Percentiles rank a stretch among this genome's conserved stretches.
Conservation (phyloP, 2,888 invertebrate species). For the Ecdyonurus torrentis region DNA sequence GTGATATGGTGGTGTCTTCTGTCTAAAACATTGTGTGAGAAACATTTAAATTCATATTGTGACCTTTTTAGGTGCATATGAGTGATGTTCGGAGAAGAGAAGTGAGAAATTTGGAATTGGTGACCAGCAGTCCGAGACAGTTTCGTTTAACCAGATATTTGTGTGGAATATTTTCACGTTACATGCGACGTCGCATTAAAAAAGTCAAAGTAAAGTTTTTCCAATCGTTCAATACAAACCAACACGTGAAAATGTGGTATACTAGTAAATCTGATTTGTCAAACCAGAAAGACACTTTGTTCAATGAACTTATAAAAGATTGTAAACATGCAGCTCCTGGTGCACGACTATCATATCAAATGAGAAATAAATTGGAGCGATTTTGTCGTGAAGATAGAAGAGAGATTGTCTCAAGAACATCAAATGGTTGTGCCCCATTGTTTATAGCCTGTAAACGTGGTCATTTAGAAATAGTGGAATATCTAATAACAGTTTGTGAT, state of each 20-base stretch:
- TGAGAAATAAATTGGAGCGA: constrained; percentile 37
- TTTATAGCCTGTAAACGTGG: constrained; percentile 65
- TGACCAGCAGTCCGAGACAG: background rate
- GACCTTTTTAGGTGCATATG: background rate
- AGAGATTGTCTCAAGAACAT: constrained; percentile 47
- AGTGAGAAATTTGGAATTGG: background rate
- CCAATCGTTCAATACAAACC: background rate
- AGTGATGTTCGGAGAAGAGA: background rate
- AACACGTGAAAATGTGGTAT: constrained; percentile 15
- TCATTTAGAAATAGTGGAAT: constrained; percentile 69
- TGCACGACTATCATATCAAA: constrained; percentile 38
- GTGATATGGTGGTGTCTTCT: background rate
- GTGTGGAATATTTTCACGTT: background rate
- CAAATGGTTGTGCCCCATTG: constrained; percentile 64
- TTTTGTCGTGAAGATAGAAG: constrained; percentile 40
- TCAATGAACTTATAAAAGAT: constrained; percentile 45
- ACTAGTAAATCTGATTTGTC: constrained; percentile 18
- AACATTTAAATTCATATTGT: background rate
- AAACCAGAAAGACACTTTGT: constrained; percentile 30
- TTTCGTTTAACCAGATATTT: background rate
- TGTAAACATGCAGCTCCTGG: constrained; percentile 50
- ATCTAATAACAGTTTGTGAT: constrained; percentile 61
- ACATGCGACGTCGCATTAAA: background rate
- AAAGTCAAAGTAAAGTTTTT: background rate
- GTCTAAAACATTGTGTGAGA: background rate